Evolutionary conservation across 2,888 invertebrate species (phyloP), one percentile per base, ranked within the genome.

Genomic region (Parthenolecanium corni): DNA sequence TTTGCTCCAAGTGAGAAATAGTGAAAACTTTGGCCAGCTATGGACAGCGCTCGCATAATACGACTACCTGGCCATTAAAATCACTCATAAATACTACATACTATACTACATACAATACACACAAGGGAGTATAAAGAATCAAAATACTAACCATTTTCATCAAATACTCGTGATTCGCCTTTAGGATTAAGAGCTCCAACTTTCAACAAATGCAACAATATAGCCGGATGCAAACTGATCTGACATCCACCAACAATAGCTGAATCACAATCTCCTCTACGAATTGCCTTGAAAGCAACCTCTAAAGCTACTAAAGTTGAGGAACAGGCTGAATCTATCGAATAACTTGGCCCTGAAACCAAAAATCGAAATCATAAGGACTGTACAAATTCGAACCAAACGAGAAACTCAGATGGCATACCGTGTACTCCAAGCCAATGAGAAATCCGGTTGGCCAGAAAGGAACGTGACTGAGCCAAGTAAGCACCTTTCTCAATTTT

Each of bases 351-450:
- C 31, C 63, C 63, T 63, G 14, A 23, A 40, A 42, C 2, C 20
- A 42, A 31, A 31, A 31, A 31, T 4, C 9, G 9, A 31, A 6
- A 20, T 12, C 31, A 31, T 31, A 6, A 31, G 4, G 9, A 31
- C 31, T 31, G 9, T 31, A 31, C 31, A 31, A 9, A 31, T 31
- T 31, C 31, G n/a, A n/a, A n/a, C n/a, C n/a, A 31, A 31, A 31
- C 5, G 9, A 31, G 31, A 31, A 31, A 31, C 5, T 6, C 31
- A 31, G 5, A 6, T 31, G 4, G 5, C 4, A 6, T 5, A 53
- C 63, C 63, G 20, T 63, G 63, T 24, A 63, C 36, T 52, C 53
- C 63, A 11, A 63, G 53, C 63, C 63, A 63, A 24, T 63, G 31
- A 9, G 63, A 63, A 46, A 63, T 63, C 53, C 53, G n/a, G 16